Conservation (phyloP, 2,113 vertebrate species). For the Hippocampus zosterae region DNA sequence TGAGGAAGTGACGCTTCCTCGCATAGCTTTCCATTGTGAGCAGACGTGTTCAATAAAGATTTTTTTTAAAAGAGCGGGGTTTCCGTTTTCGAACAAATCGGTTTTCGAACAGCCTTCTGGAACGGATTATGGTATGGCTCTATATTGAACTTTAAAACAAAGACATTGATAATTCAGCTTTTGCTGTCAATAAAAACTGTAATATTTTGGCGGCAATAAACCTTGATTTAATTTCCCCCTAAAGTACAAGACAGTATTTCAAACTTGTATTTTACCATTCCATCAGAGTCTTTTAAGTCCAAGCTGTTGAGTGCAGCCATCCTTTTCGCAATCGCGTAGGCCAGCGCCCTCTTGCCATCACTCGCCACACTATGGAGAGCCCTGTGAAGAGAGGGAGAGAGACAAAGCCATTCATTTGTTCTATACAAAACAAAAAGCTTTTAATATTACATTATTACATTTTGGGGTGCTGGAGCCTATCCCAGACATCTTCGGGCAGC, state of each 20-base stretch:
- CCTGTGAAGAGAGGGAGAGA: conserved; percentile 45
- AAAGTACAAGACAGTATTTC: background rate
- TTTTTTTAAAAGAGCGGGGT: too few species aligned
- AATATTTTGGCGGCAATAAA: background rate
- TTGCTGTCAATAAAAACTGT: too few species aligned
- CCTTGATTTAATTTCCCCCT: background rate
- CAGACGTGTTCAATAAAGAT: too few species aligned
- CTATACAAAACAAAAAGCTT: background rate
- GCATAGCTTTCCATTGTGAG: too few species aligned
- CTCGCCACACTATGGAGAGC: conserved; percentile 74
- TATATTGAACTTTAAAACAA: too few species aligned
- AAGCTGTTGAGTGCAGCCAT: conserved; percentile 71
- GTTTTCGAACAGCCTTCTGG: too few species aligned
- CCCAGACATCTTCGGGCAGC: too few species aligned
- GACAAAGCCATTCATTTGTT: background rate
- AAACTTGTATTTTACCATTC: conserved; percentile 69
- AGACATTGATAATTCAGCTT: too few species aligned
- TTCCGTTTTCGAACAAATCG: too few species aligned
- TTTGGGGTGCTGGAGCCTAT: too few species aligned
- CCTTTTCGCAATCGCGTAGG: conserved; percentile 70
- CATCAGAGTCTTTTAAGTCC: conserved; percentile 70
- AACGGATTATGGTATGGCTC: too few species aligned
- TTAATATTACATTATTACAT: background rate
- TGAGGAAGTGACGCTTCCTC: too few species aligned
- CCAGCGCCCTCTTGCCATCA: conserved; percentile 74